A percentile compares a stretch with the other conserved stretches of the same genome.
These are phyloP conservation scores for Stegana nigrithorax DNA, from an alignment of 2,888 invertebrate genomes.

Conservation along the genomic window DNA sequence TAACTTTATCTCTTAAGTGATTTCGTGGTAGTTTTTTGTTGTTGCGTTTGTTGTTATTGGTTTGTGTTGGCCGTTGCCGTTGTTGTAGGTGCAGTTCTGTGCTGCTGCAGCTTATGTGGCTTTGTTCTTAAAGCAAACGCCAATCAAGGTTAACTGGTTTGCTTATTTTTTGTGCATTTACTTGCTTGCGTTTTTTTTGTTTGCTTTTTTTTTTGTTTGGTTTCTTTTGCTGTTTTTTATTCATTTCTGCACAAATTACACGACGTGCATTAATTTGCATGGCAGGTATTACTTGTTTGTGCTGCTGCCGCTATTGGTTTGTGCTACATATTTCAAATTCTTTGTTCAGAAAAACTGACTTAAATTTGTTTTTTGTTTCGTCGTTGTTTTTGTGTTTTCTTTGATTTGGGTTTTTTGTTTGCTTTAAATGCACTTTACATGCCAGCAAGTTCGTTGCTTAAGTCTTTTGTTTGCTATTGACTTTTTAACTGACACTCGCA, in stretches of 20 bases:
- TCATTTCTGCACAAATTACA: background rate
- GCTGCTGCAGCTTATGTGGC: background rate
- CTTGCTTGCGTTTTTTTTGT: background rate
- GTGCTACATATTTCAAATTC: slow-evolving; percentile 10
- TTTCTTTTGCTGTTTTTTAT: background rate
- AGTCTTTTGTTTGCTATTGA: slow-evolving; percentile 41
- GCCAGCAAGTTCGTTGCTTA: slow-evolving; percentile 35
- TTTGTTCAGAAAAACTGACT: background rate
- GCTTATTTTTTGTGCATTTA: background rate
- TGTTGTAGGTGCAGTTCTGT: slow-evolving; percentile 3
- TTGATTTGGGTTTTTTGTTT: background rate
- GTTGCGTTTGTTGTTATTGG: background rate
- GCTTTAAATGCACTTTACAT: too few species aligned
- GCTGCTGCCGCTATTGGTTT: background rate
- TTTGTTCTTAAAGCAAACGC: background rate
- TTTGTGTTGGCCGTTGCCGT: background rate
- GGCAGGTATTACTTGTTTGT: slow-evolving; percentile 3
- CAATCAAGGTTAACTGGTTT: slow-evolving; percentile 6
- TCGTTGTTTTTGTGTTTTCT: background rate
- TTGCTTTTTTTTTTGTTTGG: background rate
- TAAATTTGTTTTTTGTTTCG: background rate
- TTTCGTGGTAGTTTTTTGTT: background rate
- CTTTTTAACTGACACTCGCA: too few species aligned
- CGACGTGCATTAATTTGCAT: slow-evolving; percentile 1
- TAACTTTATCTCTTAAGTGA: background rate